Conservation (phyloP, 2,797 vertebrate species). For the Iguana delicatissima region DNA sequence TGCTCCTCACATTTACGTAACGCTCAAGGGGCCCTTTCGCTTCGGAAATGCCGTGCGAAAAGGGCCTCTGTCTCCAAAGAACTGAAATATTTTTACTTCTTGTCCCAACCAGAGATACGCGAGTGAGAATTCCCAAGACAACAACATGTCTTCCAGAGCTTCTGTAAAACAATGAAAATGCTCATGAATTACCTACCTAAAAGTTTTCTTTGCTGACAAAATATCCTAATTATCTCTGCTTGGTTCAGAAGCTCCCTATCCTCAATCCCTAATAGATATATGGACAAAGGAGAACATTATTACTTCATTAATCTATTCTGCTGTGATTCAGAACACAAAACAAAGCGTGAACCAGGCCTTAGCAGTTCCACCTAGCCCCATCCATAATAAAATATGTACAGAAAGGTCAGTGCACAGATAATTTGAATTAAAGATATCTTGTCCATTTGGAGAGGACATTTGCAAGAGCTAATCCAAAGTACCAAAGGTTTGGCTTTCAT, state of each 20-base stretch:
- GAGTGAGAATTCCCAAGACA: slow-evolving; percentile 43
- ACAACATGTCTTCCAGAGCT: not conserved
- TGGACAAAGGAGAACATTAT: slow-evolving; percentile 19
- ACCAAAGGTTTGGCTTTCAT: slow-evolving; percentile 46
- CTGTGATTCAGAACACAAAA: slow-evolving; percentile 25
- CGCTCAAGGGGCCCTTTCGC: too few relatives aligned
- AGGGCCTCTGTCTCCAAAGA: slow-evolving; percentile 25
- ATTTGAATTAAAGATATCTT: slow-evolving; percentile 43
- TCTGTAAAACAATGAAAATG: slow-evolving; percentile 8
- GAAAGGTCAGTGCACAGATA: slow-evolving; percentile 16
- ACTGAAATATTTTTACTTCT: not conserved
- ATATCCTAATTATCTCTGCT: not conserved
- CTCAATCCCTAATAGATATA: slow-evolving; percentile 38
- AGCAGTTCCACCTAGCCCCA: slow-evolving; percentile 27
- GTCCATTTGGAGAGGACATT: slow-evolving; percentile 15
- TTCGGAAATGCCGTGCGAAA: too few relatives aligned
- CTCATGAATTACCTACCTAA: slow-evolving; percentile 35
- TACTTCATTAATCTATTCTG: slow-evolving; percentile 48
- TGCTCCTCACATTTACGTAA: too few relatives aligned
- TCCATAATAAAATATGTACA: slow-evolving; percentile 35
- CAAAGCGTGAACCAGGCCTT: slow-evolving; percentile 35
- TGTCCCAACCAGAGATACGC: not conserved
- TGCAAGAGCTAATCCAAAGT: slow-evolving; percentile 37
- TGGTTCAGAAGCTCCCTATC: slow-evolving; percentile 14
- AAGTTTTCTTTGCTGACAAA: slow-evolving; percentile 30